Evolutionary conservation across 2,888 invertebrate genomes (phyloP), one percentile per base, ranked within the genome.

Genomic region (Pyrochroa serraticornis): DNA sequence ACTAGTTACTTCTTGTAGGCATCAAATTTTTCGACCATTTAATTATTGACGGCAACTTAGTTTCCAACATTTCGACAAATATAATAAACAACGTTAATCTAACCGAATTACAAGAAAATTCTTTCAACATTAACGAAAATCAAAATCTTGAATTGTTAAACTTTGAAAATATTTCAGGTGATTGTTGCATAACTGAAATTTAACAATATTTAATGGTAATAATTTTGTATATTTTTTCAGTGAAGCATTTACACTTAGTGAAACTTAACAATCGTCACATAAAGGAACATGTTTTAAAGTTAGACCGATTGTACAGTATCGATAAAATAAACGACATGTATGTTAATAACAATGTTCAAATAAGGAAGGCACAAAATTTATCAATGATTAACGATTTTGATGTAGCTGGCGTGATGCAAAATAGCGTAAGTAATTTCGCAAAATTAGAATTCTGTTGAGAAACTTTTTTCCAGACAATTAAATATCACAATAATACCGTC

Each of bases 81-180:
- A 42, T 38, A 32, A 63, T 76, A 12, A 74, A 75, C 50, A 59
- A 62, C 30, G 58, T 68, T 6, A 41, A 67, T 45, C 42, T 75
- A 34, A 47, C 57, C 22, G 45, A 67, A 36, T 51, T 73, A 42
- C 44, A 50, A 3, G 47, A 69, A 31, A 60, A 67, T 33, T 47
- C 69, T 7, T 42, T 75, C 14, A 68, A 60, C 44, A 66, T 72
- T 39, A 63, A 74, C 50, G 7, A 43, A 34, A 9, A 38, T 6
- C 7, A 41, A 43, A 45, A 53, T n/a, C 9, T 43, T 14, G 3
- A 9, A 9, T 32, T 41, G 35, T 14, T 74, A 7, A 62, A 66
- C 53, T 72, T 75, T 58, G 51, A 55, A 14, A 65, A 65, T 35
- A 50, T 70, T 22, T 63, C 69, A 36, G 72, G 73, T 75, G 63